Base-by-base conservation (phyloP, 2,888 invertebrate genomes). In the Dasysyrphus tricinctus region DNA sequence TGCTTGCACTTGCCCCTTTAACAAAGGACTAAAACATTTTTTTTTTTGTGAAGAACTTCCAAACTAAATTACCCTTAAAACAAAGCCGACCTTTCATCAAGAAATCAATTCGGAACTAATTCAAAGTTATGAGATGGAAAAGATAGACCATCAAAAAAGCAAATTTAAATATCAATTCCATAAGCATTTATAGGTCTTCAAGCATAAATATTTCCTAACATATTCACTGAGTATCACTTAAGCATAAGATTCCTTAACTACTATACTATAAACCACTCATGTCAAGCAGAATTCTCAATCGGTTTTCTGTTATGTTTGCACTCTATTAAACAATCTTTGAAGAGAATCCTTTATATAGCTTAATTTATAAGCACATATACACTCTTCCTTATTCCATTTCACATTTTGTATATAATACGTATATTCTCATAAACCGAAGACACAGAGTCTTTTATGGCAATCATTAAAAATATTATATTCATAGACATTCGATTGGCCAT, bases 251-350 rank as follows among this genome's bases (percentile, higher is more conserved):
- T 32, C n/a, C 8, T 8, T n/a, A 2, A 14, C 3, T 39, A 12
- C 7, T 44, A 44, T 44, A 3, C 4, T 24, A 54, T 54, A 37
- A 57, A 6, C 24, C 14, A 61, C 39, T 42, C 39, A 61, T 24
- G 12, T 42, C 14, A 24, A 61, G 14, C 14, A 14, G 24, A 61
- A 61, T 42, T 61, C 39, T 42, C 19, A 57, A 57, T 57, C 16
- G 34, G 24, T 14, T 47, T 19, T 34, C 56, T 57, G 61, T 57
- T 70, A 49, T 69, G 49, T 39, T 69, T 51, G 47, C 69, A 69
- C 32, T 47, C 49, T 7, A 16, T 19, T 59, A 37, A 65, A 24
- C 34, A 12, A 32, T 69, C 16, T 37, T 57, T 57, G 6, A 57
- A n/a, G 34, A 37, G 29, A 16, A 57, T 37, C 24, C 42, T 61